Percentiles rank a stretch among this genome's conserved stretches.
Evolutionary conservation across 2,113 vertebrate species (phyloP).

Genomic region (Pelecanus crispus): DNA sequence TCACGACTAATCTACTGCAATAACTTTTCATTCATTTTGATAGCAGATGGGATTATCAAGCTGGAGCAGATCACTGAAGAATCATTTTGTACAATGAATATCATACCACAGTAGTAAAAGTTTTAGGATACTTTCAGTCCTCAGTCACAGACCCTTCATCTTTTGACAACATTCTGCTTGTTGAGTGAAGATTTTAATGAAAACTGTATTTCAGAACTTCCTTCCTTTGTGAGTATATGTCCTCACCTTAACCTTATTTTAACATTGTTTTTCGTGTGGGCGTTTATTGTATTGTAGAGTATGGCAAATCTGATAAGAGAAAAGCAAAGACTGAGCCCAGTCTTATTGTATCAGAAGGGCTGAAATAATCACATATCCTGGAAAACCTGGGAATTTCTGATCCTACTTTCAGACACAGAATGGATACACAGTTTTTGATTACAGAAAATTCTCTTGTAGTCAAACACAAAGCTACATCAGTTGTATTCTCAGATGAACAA

Average conservation of each 20-base stretch:
- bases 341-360: slow-evolving; percentile 56
- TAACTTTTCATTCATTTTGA: not conserved
- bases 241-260: slow-evolving; percentile 68
- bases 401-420: slow-evolving; percentile 15
- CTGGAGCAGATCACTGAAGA: not conserved
- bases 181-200: slow-evolving; percentile 66
- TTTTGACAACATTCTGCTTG: slow-evolving; percentile 23
- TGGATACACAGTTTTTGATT: slow-evolving; percentile 4
- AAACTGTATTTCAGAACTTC: slow-evolving; percentile 75
- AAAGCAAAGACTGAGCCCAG: slow-evolving; percentile 55
- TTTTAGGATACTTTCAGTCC: not conserved
- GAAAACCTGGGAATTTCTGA: slow-evolving; percentile 70
- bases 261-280: slow-evolving; percentile 68
- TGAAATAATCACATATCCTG: slow-evolving; percentile 57
- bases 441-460: slow-evolving; percentile 3
- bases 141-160: slow-evolving; percentile 18
- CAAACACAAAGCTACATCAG: slow-evolving; percentile 33
- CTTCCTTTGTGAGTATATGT: slow-evolving; percentile 70
- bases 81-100: not conserved
- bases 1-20: not conserved
- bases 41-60: not conserved
- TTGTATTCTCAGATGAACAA: slow-evolving; percentile 40
- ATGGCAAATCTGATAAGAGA: slow-evolving; percentile 74
- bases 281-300: slow-evolving; percentile 65
- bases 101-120: slow-evolving; percentile 20